Evolutionary conservation across 2,797 vertebrate genomes (phyloP).

Genomic region (Phoeniculus purpureus): DNA sequence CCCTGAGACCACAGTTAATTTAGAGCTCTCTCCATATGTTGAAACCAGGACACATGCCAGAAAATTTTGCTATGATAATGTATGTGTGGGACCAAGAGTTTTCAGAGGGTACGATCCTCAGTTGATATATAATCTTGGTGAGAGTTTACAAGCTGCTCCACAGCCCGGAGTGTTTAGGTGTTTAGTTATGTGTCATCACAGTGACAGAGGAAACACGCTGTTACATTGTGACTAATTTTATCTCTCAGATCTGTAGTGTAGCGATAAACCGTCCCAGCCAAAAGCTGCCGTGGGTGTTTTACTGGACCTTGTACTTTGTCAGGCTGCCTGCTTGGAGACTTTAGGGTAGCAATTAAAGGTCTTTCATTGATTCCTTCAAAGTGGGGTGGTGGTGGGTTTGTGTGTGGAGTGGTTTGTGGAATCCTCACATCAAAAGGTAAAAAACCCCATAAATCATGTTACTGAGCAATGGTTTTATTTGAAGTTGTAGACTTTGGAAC

Average conservation of each 20-base stretch:
- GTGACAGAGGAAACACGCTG: not conserved
- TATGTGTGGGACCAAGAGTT: not conserved
- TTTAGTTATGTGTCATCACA: not conserved
- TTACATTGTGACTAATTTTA: not conserved
- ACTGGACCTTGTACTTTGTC: not conserved
- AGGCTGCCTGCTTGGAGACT: not conserved
- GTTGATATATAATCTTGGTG: fast-evolving
- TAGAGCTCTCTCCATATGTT: slow-evolving; percentile 24
- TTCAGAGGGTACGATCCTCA: not conserved
- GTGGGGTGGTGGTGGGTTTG: not conserved
- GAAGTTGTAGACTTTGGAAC: not conserved
- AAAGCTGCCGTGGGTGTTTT: not conserved
- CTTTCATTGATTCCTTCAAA: not conserved
- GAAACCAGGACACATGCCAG: not conserved
- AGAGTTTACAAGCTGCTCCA: not conserved
- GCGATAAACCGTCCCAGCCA: not conserved
- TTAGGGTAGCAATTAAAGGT: not conserved
- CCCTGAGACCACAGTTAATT: slow-evolving; percentile 7
- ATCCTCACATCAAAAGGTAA: not conserved
- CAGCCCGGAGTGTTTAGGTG: not conserved
- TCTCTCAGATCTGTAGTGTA: not conserved
- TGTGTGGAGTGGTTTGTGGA: not conserved
- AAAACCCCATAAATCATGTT: not conserved
- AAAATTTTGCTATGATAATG: not conserved
- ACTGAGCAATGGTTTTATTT: not conserved